Percentiles rank a stretch among this genome's conserved stretches.
Evolutionary conservation across 2,113 vertebrate species (phyloP).

Genomic region (Tauraco erythrolophus): DNA sequence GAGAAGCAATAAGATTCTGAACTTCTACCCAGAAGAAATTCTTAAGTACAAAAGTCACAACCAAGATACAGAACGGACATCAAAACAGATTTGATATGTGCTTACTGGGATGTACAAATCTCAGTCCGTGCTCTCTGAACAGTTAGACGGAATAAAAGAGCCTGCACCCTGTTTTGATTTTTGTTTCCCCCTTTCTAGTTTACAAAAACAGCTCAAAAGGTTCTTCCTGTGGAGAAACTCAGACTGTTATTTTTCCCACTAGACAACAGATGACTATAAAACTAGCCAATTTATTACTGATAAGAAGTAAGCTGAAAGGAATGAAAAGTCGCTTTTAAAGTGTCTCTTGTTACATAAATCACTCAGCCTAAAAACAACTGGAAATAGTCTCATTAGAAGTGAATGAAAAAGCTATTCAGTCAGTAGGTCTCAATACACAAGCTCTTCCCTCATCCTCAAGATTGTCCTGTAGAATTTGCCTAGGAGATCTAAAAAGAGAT

Average conservation of each 20-base stretch:
- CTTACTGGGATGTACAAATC: background rate
- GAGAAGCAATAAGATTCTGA: background rate
- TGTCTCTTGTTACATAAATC: background rate
- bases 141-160: background rate
- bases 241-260: background rate
- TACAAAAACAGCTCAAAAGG: background rate
- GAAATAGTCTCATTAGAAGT: slow-evolving; percentile 9
- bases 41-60: background rate
- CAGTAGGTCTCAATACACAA: background rate
- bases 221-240: slow-evolving; percentile 1
- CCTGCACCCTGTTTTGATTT: background rate
- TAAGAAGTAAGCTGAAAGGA: slow-evolving; percentile 28
- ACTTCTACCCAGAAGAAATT: background rate
- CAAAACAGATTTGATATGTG: background rate
- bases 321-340: slow-evolving; percentile 4
- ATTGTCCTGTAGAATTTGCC: background rate
- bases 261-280: background rate
- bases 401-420: background rate
- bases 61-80: background rate
- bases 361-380: background rate
- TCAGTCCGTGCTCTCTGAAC: background rate
- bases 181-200: background rate
- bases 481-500: background rate
- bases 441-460: background rate
- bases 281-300: background rate